phyloP scores from a whole-genome alignment of 2,797 vertebrate genomes.

The Brachyalestes nurse region DNA sequence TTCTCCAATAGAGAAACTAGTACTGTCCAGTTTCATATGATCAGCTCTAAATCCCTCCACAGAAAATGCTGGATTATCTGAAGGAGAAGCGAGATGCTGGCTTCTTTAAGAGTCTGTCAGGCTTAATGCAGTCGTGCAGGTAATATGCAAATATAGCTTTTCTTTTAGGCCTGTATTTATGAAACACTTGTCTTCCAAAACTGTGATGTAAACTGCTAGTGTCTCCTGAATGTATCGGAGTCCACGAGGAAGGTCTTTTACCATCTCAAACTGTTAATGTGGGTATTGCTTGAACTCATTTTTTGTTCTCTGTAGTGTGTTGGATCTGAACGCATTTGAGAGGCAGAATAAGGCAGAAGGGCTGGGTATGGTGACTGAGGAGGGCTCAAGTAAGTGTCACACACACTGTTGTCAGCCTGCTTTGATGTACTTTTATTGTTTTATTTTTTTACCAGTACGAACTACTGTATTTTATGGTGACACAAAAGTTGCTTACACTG shows the following conservation, averaged over 20 bases:
- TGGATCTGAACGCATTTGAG: constrained; percentile 98
- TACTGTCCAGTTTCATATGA: neutral
- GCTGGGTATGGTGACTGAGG: constrained; percentile 98
- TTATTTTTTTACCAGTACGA: neutral
- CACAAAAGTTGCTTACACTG: too few relatives aligned
- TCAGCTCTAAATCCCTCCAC: constrained; percentile 43
- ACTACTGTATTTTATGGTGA: too few relatives aligned
- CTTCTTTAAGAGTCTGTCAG: constrained; percentile 97
- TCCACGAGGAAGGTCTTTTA: too few relatives aligned
- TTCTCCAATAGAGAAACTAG: too few relatives aligned
- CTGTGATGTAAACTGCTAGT: neutral
- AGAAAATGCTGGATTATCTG: constrained; percentile 99
- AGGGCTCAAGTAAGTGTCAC: constrained; percentile 94
- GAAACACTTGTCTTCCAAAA: neutral
- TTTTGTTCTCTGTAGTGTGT: constrained; percentile 80
- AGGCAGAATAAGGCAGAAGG: constrained; percentile 99
- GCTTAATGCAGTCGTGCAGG: constrained; percentile 99
- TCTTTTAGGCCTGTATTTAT: neutral
- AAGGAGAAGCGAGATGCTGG: constrained; percentile 97
- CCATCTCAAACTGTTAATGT: neutral
- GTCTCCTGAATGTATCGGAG: too few relatives aligned
- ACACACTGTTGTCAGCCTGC: neutral
- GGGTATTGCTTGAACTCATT: neutral
- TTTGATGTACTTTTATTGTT: constrained; percentile 6
- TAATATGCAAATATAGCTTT: constrained; percentile 59